Evolutionary conservation across 2,888 invertebrate genomes (phyloP).

Genomic region (Drosophila peninsularis): DNA sequence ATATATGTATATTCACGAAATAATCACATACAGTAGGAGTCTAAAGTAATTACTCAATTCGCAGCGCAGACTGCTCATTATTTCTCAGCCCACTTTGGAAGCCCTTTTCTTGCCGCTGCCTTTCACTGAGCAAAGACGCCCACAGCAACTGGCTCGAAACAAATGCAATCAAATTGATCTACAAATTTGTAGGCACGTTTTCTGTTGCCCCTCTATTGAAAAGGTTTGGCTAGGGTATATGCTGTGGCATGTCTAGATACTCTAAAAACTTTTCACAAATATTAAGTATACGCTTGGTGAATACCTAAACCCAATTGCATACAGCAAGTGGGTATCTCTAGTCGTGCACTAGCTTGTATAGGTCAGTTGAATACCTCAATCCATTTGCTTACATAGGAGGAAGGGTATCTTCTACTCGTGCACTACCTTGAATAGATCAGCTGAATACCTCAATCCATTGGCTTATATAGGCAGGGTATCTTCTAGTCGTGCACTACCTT

Average conservation of each 20-base stretch:
- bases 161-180: slow-evolving; percentile 30
- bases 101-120: slow-evolving; percentile 17
- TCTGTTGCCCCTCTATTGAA: not conserved
- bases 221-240: not conserved
- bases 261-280: not conserved
- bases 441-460: too few species aligned
- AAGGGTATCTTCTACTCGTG: too few species aligned
- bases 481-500: too few species aligned
- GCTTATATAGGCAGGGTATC: too few species aligned
- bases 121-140: slow-evolving; percentile 43
- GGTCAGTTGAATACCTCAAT: too few species aligned
- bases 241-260: too few species aligned
- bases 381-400: too few species aligned
- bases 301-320: not conserved
- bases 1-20: not conserved
- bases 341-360: too few species aligned
- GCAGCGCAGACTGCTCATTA: slow-evolving; percentile 5
- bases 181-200: slow-evolving; percentile 28
- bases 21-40: slow-evolving; percentile 3
- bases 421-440: too few species aligned
- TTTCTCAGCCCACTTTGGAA: not conserved
- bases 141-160: slow-evolving; percentile 4
- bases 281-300: not conserved
- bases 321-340: too few species aligned
- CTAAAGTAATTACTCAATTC: slow-evolving; percentile 8